phyloP scores from a whole-genome alignment of 1,140 invertebrate species.

The Temnothorax curvispinosus region DNA sequence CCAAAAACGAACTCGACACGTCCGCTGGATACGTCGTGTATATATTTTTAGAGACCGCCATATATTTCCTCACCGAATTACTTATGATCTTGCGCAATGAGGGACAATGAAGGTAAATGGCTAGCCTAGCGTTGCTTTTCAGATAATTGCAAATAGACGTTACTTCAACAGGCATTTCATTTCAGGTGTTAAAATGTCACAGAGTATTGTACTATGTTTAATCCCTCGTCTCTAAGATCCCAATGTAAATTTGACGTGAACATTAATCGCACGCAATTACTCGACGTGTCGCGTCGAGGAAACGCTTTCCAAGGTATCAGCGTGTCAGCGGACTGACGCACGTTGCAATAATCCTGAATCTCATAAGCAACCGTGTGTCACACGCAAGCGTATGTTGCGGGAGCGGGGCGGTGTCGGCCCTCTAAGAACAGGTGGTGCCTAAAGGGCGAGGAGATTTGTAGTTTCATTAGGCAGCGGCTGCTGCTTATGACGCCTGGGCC shows the following conservation, averaged over 20 bases:
- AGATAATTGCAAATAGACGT: background rate
- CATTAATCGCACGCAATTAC: constrained; percentile 54
- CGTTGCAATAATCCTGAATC: constrained; percentile 80
- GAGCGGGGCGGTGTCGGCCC: constrained; percentile 72
- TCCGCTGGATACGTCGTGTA: background rate
- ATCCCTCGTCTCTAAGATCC: constrained; percentile 24
- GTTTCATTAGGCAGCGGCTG: constrained; percentile 86
- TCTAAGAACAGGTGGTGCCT: constrained; percentile 84
- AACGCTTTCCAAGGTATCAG: constrained; percentile 27
- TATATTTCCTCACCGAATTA: background rate
- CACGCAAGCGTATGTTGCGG: constrained; percentile 79
- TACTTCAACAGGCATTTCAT: background rate
- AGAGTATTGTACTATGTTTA: background rate
- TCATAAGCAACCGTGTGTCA: constrained; percentile 79
- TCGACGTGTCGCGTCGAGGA: constrained; percentile 43
- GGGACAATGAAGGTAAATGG: background rate
- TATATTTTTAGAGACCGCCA: background rate
- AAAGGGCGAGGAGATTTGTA: constrained; percentile 85
- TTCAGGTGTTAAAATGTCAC: background rate
- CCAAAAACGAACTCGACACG: background rate
- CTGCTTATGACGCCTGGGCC: constrained; percentile 84
- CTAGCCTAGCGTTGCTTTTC: background rate
- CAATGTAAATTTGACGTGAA: constrained; percentile 34
- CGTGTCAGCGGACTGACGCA: constrained; percentile 25
- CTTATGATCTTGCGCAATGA: background rate